These are phyloP conservation scores for Nesoenas mayeri DNA, from an alignment of 2,113 vertebrate species.

Conservation along the genomic window DNA sequence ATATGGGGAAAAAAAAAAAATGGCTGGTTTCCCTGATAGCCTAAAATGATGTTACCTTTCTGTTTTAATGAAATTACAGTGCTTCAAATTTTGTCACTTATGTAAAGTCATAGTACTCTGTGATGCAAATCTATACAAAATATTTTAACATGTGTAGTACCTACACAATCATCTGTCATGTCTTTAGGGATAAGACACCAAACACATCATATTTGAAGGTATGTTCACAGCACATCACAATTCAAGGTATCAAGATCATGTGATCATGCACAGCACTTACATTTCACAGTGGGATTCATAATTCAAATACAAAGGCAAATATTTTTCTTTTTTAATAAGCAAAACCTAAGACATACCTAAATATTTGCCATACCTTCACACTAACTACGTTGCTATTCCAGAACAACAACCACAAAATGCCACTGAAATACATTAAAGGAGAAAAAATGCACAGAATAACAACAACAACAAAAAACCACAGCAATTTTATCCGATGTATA, in stretches of 20 bases:
- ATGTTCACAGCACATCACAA: neutral
- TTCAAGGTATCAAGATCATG: neutral
- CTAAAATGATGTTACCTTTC: neutral
- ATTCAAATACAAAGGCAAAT: neutral
- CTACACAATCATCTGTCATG: neutral
- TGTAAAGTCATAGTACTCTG: neutral
- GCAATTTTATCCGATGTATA: neutral
- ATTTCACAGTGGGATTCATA: neutral
- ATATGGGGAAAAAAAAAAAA: neutral
- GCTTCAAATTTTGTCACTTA: neutral
- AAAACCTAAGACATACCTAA: neutral
- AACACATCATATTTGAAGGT: neutral
- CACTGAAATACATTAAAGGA: neutral
- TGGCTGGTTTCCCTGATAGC: rapidly evolving
- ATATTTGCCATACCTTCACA: neutral
- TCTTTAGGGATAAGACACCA: neutral
- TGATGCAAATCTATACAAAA: neutral
- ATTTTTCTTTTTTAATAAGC: neutral
- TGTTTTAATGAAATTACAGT: neutral
- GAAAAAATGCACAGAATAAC: neutral
- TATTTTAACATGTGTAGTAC: neutral
- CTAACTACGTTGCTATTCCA: neutral
- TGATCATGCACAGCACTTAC: neutral
- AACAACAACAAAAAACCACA: neutral
- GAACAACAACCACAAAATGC: neutral